A percentile compares a stretch with the other conserved stretches of the same genome.
Conservation (phyloP, 2,797 vertebrate species). For the Muscicapa striata region DNA sequence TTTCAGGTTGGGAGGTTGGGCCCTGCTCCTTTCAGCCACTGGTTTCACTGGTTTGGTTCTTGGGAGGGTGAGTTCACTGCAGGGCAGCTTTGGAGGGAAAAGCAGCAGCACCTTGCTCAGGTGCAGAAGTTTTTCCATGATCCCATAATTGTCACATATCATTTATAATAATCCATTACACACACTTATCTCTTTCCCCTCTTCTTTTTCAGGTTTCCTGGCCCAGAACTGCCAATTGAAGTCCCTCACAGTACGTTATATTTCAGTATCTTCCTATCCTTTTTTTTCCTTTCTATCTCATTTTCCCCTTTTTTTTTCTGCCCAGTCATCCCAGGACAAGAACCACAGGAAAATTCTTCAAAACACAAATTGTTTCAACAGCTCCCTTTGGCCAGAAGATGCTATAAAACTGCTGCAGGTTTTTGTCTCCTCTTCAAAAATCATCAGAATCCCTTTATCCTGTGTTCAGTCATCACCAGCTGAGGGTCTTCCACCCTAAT, state of each 20-base stretch:
- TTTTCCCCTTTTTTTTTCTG: not conserved
- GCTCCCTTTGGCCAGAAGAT: not conserved
- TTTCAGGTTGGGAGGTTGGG: not conserved
- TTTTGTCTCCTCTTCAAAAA: not conserved
- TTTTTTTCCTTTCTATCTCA: not conserved
- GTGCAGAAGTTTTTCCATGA: not conserved
- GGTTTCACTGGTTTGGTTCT: not conserved
- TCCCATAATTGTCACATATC: not conserved
- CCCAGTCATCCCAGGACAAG: not conserved
- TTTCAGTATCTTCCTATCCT: not conserved
- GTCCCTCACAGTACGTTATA: not conserved
- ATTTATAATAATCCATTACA: not conserved
- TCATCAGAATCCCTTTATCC: not conserved
- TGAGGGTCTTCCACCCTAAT: constrained; percentile 16
- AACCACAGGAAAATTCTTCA: not conserved
- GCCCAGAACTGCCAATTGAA: not conserved
- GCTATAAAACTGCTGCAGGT: not conserved
- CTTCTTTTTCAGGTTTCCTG: not conserved
- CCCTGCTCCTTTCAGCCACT: not conserved
- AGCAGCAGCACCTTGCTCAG: fast-evolving
- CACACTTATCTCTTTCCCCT: not conserved
- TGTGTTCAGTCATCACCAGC: not conserved
- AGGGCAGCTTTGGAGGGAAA: not conserved
- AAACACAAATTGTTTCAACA: not conserved
- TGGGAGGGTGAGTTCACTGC: not conserved